Base-by-base conservation (phyloP, 2,797 vertebrate species). In the Adelosebastes latens region DNA sequence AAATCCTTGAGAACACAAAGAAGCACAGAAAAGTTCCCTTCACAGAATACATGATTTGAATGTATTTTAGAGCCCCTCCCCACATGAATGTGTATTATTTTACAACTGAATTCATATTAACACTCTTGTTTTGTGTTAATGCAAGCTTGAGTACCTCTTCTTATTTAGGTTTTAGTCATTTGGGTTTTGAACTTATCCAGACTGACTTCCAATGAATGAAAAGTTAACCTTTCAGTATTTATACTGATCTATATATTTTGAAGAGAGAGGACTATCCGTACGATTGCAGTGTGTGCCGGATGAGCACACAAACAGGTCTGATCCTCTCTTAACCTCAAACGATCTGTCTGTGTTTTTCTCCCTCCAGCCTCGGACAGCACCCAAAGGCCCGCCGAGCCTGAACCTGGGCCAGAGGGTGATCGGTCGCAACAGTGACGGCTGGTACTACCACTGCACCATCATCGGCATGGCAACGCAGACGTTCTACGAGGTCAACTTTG, bases 401-500 rank as follows among this genome's bases (percentile, higher is more conserved):
- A 90, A 86, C 7, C 80, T 99, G 32, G 98, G 97, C 1, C 97
- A 99, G 92, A 95, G 89, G 20, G 97, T 98, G 88, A 99, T 99
- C 25, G 97, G 97, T 1, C 97, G 97, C 73, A 97, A 97, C 89
- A 93, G 93, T 1, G 97, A 98, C 0, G 95, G 97, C 29, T 97
- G 97, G 91, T 99, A 97, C 92, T 98, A 98, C 85, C 95, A 96
- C 83, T 98, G 98, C 77, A 96, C 93, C 72, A 94, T 99, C 86
- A 98, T 99, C 0, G 99, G 98, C 85, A 94, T 90, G 27, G 96
- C 96, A 2, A 95, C 96, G 0, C 98, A 99, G 93, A 97, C 95
- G 4, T 97, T 96, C 95, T 99, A 97, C 10, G 98, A 99, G 87
- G 97, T 99, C 31, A 99, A 98, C 94, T 99, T 98, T 0, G 97